Base-by-base conservation (phyloP, 2,113 vertebrate genomes). In the Macroglossus sobrinus region DNA sequence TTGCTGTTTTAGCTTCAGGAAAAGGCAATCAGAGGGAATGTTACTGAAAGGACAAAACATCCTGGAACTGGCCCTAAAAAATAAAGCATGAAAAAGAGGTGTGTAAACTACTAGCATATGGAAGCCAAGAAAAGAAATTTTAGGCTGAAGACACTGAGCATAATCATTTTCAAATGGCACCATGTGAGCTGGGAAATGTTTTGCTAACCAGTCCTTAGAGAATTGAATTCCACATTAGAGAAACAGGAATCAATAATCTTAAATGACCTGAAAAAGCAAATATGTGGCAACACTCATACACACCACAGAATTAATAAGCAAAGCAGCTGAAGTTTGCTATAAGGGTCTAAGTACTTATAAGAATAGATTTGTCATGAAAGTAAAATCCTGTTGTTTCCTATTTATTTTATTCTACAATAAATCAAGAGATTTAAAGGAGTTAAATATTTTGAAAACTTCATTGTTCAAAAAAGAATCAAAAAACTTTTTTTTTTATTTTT, bases 161-260 rank as follows among this genome's bases (percentile, higher is more conserved):
- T 87, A 92, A 95, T 97, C 84, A 84, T 97, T 97, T 96, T 47
- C 69, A 97, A 97, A 96, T 85, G 84, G 84, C 84, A 69, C 59
- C 45, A 38, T 64, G 59, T 43, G 91, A 95, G 91, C 84, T 76
- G 8, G 76, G 68, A 92, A 81, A 81, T 89, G 91, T 82, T 96
- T 97, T 96, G 66, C 90, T 95, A 95, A 92, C 90, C 68, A 94
- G 87, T 71, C 97, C 88, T 97, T n/a, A 66, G 96, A 95, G 92
- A 88, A 82, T 59, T 91, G 86, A 92, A 85, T 84, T 87, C 59
- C 85, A 53, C 38, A 18, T n/a, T 28, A 69, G 53, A 74, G 75
- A 93, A 90, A 50, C 64, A 75, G 30, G 38, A 96, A 97, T 97
- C 96, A 50, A 93, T 95, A 94, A 85, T 95, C 84, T 93, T 85